Percentiles rank a stretch among this genome's conserved stretches.
phyloP scores from a whole-genome alignment of 1,140 invertebrate genomes.

The Phenacoccus solenopsis region DNA sequence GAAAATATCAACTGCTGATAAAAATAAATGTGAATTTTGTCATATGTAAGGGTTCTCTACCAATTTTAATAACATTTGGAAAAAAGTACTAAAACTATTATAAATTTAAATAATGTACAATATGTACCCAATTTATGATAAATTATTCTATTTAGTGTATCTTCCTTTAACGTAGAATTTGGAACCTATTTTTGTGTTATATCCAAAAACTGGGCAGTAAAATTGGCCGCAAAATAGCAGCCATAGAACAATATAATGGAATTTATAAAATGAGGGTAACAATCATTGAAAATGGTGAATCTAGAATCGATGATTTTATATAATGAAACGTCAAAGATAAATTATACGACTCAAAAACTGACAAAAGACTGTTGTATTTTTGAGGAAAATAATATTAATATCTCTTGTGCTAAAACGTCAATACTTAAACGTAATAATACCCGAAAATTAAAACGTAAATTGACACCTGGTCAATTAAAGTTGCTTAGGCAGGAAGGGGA shows the following conservation, averaged over 20 bases:
- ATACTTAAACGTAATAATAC: background rate
- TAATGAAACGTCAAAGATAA: background rate
- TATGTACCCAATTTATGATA: background rate
- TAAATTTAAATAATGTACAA: background rate
- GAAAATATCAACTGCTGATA: background rate
- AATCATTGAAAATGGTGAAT: background rate
- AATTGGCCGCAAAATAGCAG: background rate
- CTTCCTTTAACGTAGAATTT: background rate
- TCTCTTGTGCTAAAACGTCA: background rate
- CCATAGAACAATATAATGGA: background rate
- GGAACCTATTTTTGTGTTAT: background rate
- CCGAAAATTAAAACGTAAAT: background rate
- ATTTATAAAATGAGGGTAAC: background rate
- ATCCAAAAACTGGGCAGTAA: background rate
- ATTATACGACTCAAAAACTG: background rate
- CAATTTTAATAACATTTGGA: background rate
- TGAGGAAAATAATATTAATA: background rate
- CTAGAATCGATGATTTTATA: background rate
- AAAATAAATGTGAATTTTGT: background rate
- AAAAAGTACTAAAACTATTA: background rate
- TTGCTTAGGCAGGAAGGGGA: background rate
- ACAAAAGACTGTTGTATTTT: too few species aligned
- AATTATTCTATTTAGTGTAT: background rate
- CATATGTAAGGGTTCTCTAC: background rate
- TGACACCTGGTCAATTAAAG: background rate